Base-by-base conservation (phyloP, 2,797 vertebrate species). In the Pipistrellus nathusii region DNA sequence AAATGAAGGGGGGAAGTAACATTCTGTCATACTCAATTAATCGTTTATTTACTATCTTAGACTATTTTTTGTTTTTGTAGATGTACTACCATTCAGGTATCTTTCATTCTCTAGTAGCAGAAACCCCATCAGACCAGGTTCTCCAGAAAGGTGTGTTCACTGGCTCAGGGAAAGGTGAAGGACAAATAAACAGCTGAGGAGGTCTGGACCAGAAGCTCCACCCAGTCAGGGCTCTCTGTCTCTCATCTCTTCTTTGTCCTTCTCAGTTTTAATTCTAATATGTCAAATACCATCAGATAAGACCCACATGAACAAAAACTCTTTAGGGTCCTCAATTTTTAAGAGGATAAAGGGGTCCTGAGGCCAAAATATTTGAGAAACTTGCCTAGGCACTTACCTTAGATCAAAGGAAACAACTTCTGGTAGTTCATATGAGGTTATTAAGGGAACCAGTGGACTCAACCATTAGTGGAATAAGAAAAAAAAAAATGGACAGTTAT, bases 251-350 rank as follows among this genome's bases (percentile, higher is more conserved):
- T n/a, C 30, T 93, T 75, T 23, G 87, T 20, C 41, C 23, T 80
- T 86, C 53, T 57, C 10, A 41, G 11, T 94, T 91, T 96, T 90
- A 57, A 95, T 84, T 92, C 91, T 80, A 84, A 78, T 73, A 82
- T 59, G 48, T 87, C 48, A 89, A 69, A 88, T 81, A 81, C 4
- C 1, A 5, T 48, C 15, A 76, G 76, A 23, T 71, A 76, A 87
- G 46, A 46, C 17, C 32, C 46, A 35, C 30, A 64, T n/a, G 18
- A 94, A 69, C 66, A 85, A 85, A 91, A 85, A 17, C 57, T 80
- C 32, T 82, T 92, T 72, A n/a, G 83, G 25, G n/a, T 89, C 64
- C 76, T 88, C 85, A 76, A 48, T 72, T 80, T 89, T 86, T 88
- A 91, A 81, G n/a, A 94, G n/a, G 21, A 78, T 82, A 69, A 94